Base-by-base conservation (phyloP, 2,888 invertebrate genomes). In the Platypus cylindrus region DNA sequence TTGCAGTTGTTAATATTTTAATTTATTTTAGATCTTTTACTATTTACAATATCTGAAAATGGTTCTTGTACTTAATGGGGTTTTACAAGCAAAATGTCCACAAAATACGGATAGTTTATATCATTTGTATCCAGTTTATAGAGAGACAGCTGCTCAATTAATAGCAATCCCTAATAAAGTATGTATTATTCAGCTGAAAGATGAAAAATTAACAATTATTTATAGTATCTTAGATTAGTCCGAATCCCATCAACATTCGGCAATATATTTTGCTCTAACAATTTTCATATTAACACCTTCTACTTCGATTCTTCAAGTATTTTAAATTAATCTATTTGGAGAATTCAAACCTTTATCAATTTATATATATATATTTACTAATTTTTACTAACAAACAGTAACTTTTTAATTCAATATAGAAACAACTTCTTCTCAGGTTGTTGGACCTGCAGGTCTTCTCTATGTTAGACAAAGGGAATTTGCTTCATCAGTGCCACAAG, bases 391-490 rank as follows among this genome's bases (percentile, higher is more conserved):
- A 7, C 25, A 26, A 17, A 16, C n/a, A 12, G 8, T 26, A 17
- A 17, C 20, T 29, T 18, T 29, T 16, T 3, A 32, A 18, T 25
- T n/a, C n/a, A n/a, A n/a, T n/a, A n/a, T n/a, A n/a, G n/a, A n/a
- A n/a, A n/a, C 16, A 13, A 17, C 15, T 20, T 17, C 82, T 18
- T 71, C 76, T 31, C 73, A 84, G 60, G 75, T 82, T 32, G 72
- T 93, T 33, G 83, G 84, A 3, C 83, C 90, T 2, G 76, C 79
- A 35, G 87, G 89, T 7, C 68, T 91, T 30, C 70, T 94, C 32
- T 93, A 90, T 63, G 82, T 94, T 16, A 78, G 73, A 30, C 93
- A 93, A 64, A 68, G 93, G 52, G 94, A 94, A 64, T 74, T 86
- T 64, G 93, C 90, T 3, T 87, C 85, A 23, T 86, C 85, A 2